phyloP scores from a whole-genome alignment of 2,113 vertebrate genomes.

The Chaetorhynchus papuensis region DNA sequence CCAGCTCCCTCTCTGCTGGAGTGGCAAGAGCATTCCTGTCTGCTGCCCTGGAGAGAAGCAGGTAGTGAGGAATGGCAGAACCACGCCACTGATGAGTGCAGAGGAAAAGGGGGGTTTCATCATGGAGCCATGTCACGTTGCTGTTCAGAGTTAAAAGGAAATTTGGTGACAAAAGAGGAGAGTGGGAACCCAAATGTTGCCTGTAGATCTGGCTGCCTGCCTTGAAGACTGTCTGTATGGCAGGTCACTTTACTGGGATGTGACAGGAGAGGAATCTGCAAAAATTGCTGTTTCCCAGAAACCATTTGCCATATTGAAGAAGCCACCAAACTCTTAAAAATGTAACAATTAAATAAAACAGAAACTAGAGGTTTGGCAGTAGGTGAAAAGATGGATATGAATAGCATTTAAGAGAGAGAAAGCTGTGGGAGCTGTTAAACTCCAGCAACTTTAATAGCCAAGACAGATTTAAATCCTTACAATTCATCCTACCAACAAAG shows the following conservation, averaged over 20 bases:
- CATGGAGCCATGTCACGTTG: rapidly evolving
- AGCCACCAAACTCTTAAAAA: neutral
- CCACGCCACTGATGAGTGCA: rapidly evolving
- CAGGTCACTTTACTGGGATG: neutral
- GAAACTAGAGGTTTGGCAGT: neutral
- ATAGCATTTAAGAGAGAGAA: neutral
- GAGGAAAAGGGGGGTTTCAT: neutral
- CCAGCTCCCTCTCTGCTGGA: rapidly evolving
- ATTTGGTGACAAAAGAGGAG: neutral
- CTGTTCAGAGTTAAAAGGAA: neutral
- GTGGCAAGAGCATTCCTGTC: neutral
- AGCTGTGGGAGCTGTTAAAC: neutral
- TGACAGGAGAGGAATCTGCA: neutral
- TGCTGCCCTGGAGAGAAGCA: rapidly evolving
- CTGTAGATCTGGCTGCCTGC: neutral
- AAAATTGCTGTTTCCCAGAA: neutral
- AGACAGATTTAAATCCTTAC: neutral
- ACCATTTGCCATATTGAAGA: neutral
- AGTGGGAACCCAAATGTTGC: rapidly evolving
- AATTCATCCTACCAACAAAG: neutral
- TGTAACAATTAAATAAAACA: neutral
- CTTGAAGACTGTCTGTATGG: neutral
- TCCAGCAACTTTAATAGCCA: neutral
- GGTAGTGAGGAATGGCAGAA: neutral
- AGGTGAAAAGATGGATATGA: neutral